Conservation (phyloP, 2,797 vertebrate genomes). For the Miichthys miiuy region DNA sequence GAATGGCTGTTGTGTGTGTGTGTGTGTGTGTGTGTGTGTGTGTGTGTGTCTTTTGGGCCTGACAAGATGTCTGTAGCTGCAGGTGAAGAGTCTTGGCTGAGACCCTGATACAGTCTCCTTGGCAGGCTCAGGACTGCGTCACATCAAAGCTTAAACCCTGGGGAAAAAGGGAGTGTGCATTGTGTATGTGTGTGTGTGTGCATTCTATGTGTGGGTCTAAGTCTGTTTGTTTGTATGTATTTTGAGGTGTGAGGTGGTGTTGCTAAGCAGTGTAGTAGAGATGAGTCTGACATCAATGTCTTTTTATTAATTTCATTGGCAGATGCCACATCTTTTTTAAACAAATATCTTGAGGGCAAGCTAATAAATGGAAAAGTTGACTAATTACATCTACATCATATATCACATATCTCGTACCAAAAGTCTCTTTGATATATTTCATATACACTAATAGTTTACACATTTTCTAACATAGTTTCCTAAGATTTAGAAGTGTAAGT, state of each 20-base stretch:
- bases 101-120: constrained; percentile 77
- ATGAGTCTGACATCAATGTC: neutral
- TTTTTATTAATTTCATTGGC: constrained; percentile 14
- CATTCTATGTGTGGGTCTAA: constrained; percentile 23
- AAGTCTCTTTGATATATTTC: neutral
- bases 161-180: constrained; percentile 53
- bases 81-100: constrained; percentile 82
- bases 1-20: neutral
- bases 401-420: neutral
- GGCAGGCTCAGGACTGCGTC: constrained; percentile 70
- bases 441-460: neutral
- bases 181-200: constrained; percentile 37
- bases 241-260: constrained; percentile 35
- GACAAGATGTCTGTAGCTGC: constrained; percentile 81
- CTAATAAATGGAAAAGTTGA: constrained; percentile 2
- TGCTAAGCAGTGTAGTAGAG: constrained; percentile 44
- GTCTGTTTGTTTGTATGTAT: constrained; percentile 15
- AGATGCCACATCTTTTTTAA: neutral
- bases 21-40: constrained; percentile 19
- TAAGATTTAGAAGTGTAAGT: too few relatives aligned
- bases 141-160: constrained; percentile 78
- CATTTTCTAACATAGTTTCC: neutral
- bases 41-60: constrained; percentile 40
- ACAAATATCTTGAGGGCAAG: neutral
- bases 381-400: neutral